phyloP scores from a whole-genome alignment of 2,113 vertebrate genomes.

The Rhagologus leucostigma region DNA sequence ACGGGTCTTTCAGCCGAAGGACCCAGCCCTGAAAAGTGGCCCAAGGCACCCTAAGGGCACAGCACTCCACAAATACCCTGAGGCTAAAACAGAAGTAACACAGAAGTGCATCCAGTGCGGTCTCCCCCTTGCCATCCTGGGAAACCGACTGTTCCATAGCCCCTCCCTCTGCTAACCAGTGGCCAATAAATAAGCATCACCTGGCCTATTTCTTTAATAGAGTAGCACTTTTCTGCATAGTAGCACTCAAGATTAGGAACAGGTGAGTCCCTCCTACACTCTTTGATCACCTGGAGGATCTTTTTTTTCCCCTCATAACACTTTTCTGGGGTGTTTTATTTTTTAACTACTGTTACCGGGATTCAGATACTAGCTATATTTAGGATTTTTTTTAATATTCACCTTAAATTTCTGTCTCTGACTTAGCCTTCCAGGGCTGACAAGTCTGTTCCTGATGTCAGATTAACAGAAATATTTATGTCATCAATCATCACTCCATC shows the following conservation, averaged over 20 bases:
- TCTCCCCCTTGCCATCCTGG: neutral
- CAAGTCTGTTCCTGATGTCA: neutral
- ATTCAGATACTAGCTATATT: neutral
- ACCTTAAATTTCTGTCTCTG: neutral
- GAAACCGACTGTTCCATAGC: rapidly evolving
- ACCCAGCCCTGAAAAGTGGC: neutral
- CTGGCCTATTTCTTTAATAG: neutral
- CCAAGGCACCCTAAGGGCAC: neutral
- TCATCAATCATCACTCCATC: neutral
- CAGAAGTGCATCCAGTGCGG: neutral
- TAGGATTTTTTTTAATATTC: neutral
- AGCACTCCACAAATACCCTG: neutral
- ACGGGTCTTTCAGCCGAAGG: neutral
- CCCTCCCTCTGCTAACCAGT: neutral
- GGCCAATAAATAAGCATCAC: no score
- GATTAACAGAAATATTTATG: neutral
- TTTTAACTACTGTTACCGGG: neutral
- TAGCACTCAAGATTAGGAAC: neutral
- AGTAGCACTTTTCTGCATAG: neutral
- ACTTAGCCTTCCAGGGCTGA: neutral
- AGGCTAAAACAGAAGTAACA: neutral
- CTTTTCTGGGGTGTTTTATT: neutral
- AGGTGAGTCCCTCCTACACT: neutral
- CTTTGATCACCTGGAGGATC: neutral
- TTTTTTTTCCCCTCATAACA: no score